Base-by-base conservation (phyloP, 2,888 invertebrate species). In the Pharmacophagus antenor region DNA sequence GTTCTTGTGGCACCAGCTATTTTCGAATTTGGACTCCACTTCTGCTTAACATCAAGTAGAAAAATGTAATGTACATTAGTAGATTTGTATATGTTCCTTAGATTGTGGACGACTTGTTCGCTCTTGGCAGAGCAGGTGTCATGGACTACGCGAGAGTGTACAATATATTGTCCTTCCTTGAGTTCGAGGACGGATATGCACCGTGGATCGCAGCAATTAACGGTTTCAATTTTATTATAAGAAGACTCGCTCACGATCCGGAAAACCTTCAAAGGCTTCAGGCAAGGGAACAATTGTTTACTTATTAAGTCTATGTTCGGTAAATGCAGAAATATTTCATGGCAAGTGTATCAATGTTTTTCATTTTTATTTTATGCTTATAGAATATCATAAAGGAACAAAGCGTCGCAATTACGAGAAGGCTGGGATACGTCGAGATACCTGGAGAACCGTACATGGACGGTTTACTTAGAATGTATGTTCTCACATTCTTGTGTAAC, bases 181-280 rank as follows among this genome's bases (percentile, higher is more conserved):
- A 86, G 57, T 84, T 88, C 2, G 95, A 95, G 80, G 91, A 89
- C 4, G 92, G 94, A 56, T 94, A 94, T 64, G 88, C 94, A 20
- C 95, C 95, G 0, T 95, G 95, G 93, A 85, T 89, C 44, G 85
- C 94, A 0, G 94, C 94, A 2, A 82, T 94, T 10, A 77, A 77
- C 56, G 92, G 92, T 15, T 84, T 91, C 50, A 80, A 81, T 60
- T 92, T 80, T 56, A 71, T 88, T 20, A 70, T 85, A 2, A 80
- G 86, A 49, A 79, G 86, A 62, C 70, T 91, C 53, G 88, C 91
- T n/a, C 82, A 86, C 58, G 80, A 87, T 50, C 56, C 65, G 6
- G 52, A 63, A 0, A 73, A 74, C 48, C 67, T 79, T 2, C 41
- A 70, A 18, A 67, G 68, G 37, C 66, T 89, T 6, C 62, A 79